Percentiles rank a stretch among this genome's conserved stretches.
phyloP scores from a whole-genome alignment of 2,797 vertebrate genomes.

The Brotula barbata region DNA sequence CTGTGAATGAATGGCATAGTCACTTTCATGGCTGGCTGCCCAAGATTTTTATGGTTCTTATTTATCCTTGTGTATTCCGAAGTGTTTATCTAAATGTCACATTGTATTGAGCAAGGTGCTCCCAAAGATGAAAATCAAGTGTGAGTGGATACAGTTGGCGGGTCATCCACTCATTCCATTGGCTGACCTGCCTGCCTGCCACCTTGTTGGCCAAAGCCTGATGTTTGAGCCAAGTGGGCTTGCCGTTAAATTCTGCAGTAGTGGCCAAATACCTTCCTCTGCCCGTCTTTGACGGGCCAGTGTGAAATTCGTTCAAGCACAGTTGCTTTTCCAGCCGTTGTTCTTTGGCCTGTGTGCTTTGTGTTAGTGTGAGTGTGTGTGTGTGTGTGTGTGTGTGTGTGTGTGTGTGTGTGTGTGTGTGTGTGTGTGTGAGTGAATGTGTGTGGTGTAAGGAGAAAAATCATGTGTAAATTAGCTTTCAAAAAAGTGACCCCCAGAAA shows the following conservation, averaged over 20 bases:
- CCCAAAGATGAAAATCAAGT: conserved; percentile 26
- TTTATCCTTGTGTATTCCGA: conserved; percentile 41
- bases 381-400: conserved; percentile 2
- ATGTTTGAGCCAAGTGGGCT: conserved; percentile 47
- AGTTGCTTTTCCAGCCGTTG: conserved; percentile 3
- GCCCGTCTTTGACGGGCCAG: conserved; percentile 35
- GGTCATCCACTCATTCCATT: conserved; percentile 27
- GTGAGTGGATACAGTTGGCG: conserved; percentile 34
- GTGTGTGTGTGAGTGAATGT: too few species aligned
- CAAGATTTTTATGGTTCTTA: conserved; percentile 36
- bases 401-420: not conserved
- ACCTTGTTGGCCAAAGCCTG: conserved; percentile 33
- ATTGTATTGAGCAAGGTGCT: conserved; percentile 12
- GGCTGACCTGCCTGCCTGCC: conserved; percentile 40
- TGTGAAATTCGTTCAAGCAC: conserved; percentile 38
- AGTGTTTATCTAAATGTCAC: conserved; percentile 39
- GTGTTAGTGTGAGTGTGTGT: not conserved
- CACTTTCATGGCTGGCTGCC: conserved; percentile 53
- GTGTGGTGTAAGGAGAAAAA: too few species aligned
- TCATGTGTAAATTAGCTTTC: too few species aligned
- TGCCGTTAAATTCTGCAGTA: conserved; percentile 32
- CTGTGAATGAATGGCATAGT: conserved; percentile 43
- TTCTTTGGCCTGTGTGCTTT: not conserved
- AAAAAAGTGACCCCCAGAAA: too few species aligned
- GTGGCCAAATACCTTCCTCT: conserved; percentile 39